Evolutionary conservation across 2,113 vertebrate species (phyloP), one percentile per base, ranked within the genome.

Genomic region (Thunnus thynnus): DNA sequence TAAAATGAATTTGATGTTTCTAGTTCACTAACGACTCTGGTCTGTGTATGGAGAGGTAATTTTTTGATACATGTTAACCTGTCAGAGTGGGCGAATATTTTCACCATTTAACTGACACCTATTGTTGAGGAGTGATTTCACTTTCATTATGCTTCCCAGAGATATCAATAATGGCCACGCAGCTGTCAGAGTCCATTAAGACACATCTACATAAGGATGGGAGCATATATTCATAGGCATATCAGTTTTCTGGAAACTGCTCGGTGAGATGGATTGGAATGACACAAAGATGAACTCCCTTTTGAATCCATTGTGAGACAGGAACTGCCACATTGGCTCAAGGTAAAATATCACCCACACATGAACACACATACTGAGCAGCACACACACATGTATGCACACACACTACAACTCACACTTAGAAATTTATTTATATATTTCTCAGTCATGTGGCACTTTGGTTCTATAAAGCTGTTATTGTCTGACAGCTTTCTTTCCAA

Each of bases 171-270:
- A 92, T 83, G 90, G 90, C 90, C 83, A 73, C 83, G 88, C 85
- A 89, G 85, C 89, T 94, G 93, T 95, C 94, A 93, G 84, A 90
- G 81, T 89, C 88, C 84, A 94, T 95, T 93, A 94, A 88, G 84
- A 87, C 80, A 86, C 82, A 93, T 92, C 92, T 93, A 83, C 86
- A 91, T 92, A 91, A 78, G 86, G 82, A 89, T 57, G 75, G 80
- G 82, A 83, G 78, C 75, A 89, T 88, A 85, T 90, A 93, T 93
- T 92, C 85, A 88, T 58, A 73, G 66, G 78, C 80, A 86, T 86
- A 92, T 94, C 80, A 88, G 83, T 87, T 92, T 92, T 86, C 90
- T 83, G 82, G 83, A 81, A 80, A 78, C 16, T 13, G 67, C 76
- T 87, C 13, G 57, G 79, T 50, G 87, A 88, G 89, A 93, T 91